Conservation (phyloP, 2,113 vertebrate species). For the Datnioides undecimradiatus region DNA sequence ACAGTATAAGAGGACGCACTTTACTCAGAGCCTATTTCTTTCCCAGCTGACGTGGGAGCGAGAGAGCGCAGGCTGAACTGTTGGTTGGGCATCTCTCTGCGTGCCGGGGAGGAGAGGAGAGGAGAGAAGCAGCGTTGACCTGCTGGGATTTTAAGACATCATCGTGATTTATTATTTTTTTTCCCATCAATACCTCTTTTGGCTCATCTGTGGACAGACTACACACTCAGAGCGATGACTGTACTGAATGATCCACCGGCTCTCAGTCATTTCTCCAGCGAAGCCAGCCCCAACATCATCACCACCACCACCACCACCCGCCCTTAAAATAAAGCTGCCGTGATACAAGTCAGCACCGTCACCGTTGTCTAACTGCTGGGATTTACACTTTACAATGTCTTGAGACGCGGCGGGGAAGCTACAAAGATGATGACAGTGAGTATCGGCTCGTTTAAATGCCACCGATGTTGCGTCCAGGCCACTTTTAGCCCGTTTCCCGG, state of each 20-base stretch:
- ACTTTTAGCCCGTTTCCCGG: conserved; percentile 48
- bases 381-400: conserved; percentile 82
- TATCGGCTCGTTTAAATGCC: conserved; percentile 54
- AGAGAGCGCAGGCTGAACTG: conserved; percentile 54
- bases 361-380: conserved; percentile 64
- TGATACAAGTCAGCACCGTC: conserved; percentile 44
- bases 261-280: conserved; percentile 68
- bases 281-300: conserved; percentile 37
- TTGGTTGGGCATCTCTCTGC: conserved; percentile 40
- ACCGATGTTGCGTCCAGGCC: conserved; percentile 24
- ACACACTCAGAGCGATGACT: conserved; percentile 75
- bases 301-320: conserved; percentile 38
- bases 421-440: conserved; percentile 86
- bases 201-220: conserved; percentile 67
- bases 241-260: conserved; percentile 70
- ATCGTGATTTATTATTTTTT: conserved; percentile 45
- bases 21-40: conserved; percentile 55
- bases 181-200: conserved; percentile 70
- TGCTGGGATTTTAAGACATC: conserved; percentile 79
- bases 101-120: conserved; percentile 44
- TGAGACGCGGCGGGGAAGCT: conserved; percentile 76
- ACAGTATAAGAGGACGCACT: conserved; percentile 56
- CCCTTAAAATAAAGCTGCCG: conserved; percentile 68
- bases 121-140: conserved; percentile 46
- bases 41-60: conserved; percentile 64